phyloP scores from a whole-genome alignment of 2,113 vertebrate species.

The Balaeniceps rex region DNA sequence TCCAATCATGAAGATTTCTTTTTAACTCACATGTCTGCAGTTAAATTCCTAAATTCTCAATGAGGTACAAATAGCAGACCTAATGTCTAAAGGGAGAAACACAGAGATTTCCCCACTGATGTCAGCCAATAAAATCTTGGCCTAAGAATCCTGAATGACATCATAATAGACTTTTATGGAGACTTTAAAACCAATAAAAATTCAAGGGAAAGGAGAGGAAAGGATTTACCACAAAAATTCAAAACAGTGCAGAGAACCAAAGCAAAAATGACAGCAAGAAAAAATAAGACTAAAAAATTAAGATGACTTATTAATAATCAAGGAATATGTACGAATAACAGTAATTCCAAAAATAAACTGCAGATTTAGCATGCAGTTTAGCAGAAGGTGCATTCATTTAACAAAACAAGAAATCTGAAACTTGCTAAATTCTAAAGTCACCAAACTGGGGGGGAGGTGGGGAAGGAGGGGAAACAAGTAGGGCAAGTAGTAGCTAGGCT shows the following conservation, averaged over 20 bases:
- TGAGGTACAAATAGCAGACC: not conserved
- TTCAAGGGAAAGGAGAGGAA: not conserved
- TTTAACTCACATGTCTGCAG: not conserved
- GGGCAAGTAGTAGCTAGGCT: not conserved
- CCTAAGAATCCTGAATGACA: not conserved
- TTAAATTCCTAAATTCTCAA: not conserved
- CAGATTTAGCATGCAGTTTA: not conserved
- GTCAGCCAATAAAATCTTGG: not conserved
- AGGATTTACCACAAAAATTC: not conserved
- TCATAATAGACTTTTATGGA: not conserved
- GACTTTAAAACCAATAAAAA: not conserved
- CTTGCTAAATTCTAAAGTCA: not conserved
- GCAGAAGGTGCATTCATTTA: not conserved
- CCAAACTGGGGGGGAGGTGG: accelerated
- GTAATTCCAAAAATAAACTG: not conserved
- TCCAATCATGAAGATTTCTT: not conserved
- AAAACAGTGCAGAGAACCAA: not conserved
- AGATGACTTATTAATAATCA: not conserved
- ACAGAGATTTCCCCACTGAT: not conserved
- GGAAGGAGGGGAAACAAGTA: not conserved
- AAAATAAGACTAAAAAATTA: not conserved
- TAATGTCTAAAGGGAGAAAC: not conserved
- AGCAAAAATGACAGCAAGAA: not conserved
- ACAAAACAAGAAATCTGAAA: not conserved
- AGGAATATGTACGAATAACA: not conserved